Conservation (phyloP, 2,797 vertebrate genomes). For the Hapalemur alaotrensis region DNA sequence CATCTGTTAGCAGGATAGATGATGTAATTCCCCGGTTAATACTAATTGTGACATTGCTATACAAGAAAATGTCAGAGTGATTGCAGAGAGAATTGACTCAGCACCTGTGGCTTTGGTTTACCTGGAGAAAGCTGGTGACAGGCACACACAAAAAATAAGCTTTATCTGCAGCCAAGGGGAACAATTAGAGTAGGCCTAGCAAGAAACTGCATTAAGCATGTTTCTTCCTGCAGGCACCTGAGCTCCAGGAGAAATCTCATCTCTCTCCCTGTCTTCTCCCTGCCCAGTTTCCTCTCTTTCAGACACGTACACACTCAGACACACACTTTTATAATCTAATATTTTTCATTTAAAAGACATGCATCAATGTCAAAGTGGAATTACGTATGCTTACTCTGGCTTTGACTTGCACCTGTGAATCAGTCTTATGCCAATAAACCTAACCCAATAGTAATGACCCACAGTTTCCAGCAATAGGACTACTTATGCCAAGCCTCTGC, state of each 20-base stretch:
- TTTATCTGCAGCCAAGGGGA: slow-evolving; percentile 37
- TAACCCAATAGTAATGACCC: neutral
- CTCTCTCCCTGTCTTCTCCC: neutral
- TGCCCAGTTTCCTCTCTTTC: neutral
- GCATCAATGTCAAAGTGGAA: neutral
- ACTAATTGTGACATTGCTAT: neutral
- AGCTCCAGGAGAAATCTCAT: neutral
- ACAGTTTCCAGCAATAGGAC: neutral
- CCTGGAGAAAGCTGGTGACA: slow-evolving; percentile 31
- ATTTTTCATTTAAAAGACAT: slow-evolving; percentile 1
- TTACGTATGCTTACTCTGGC: neutral
- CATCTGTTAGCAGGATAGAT: slow-evolving; percentile 43
- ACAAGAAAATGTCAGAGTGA: slow-evolving; percentile 31
- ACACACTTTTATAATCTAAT: neutral
- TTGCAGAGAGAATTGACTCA: slow-evolving; percentile 23
- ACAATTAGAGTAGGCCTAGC: slow-evolving; percentile 39
- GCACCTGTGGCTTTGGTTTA: slow-evolving; percentile 40
- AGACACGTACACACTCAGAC: neutral
- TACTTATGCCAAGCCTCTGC: neutral
- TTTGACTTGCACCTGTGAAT: slow-evolving; percentile 10
- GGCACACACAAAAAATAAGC: slow-evolving; percentile 8
- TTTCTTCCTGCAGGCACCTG: neutral
- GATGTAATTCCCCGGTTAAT: slow-evolving; percentile 25
- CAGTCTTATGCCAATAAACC: neutral
- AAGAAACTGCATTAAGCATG: slow-evolving; percentile 10